Conservation (phyloP, 1,140 invertebrate genomes). For the Achroia grisella region DNA sequence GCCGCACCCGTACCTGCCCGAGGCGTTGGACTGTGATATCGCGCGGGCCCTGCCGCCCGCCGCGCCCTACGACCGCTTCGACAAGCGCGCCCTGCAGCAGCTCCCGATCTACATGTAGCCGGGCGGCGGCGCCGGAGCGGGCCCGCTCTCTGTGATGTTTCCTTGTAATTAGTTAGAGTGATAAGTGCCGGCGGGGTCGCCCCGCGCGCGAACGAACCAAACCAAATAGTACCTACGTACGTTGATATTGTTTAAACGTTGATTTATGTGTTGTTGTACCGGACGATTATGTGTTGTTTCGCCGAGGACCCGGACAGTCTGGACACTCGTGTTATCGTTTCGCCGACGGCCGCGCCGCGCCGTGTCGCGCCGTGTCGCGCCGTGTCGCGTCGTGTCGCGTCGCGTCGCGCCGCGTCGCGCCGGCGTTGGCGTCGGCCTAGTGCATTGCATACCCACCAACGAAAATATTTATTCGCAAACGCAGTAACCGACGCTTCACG, state of each 20-base stretch:
- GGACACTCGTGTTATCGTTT: no score
- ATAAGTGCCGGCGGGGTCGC: conserved; percentile 34
- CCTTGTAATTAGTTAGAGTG: conserved; percentile 56
- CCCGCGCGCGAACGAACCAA: conserved; percentile 31
- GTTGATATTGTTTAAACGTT: conserved; percentile 59
- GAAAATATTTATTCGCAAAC: conserved; percentile 62
- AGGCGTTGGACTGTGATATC: conserved; percentile 59
- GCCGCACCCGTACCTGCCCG: conserved; percentile 60
- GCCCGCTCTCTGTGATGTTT: conserved; percentile 57
- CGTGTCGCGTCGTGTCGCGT: neutral
- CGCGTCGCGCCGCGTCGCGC: conserved; percentile 5
- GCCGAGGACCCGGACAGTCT: conserved; percentile 2
- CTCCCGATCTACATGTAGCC: conserved; percentile 69
- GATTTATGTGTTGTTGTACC: conserved; percentile 53
- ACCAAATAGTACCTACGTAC: conserved; percentile 63
- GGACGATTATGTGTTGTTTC: conserved; percentile 26
- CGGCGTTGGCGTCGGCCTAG: conserved; percentile 3
- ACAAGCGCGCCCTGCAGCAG: conserved; percentile 65
- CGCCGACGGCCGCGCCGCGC: conserved; percentile 7
- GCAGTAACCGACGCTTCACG: conserved; percentile 60
- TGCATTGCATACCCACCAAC: conserved; percentile 37
- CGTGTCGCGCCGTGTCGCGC: conserved; percentile 6
- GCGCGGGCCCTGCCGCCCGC: conserved; percentile 48
- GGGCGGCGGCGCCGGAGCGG: conserved; percentile 18
- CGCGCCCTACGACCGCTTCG: conserved; percentile 62